Conservation (phyloP, 2,888 invertebrate genomes). For the Nomada lathburiana region DNA sequence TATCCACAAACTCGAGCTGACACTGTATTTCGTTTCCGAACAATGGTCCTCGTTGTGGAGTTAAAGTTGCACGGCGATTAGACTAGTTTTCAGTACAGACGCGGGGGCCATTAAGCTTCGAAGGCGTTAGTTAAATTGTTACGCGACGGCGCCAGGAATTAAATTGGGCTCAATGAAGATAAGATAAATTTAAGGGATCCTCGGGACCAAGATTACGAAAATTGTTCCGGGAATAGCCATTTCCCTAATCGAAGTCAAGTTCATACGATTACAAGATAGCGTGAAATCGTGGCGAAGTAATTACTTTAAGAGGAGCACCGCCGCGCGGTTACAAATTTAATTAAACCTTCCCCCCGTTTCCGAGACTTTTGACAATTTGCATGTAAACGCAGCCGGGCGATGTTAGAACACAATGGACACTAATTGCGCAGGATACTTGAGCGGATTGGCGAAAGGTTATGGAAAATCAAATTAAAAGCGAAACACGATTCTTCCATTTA, state of each 20-base stretch:
- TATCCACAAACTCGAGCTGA: too few species aligned
- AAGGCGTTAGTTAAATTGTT: neutral
- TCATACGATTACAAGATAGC: slow-evolving; percentile 20
- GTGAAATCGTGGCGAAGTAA: neutral
- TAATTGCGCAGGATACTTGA: too few species aligned
- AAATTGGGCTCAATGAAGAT: slow-evolving; percentile 35
- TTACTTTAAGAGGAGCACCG: neutral
- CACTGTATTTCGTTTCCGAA: neutral
- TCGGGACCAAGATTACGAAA: slow-evolving; percentile 26
- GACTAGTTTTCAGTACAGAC: neutral
- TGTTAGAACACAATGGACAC: neutral
- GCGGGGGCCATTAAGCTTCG: slow-evolving; percentile 10
- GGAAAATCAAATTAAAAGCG: neutral
- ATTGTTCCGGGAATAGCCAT: slow-evolving; percentile 23
- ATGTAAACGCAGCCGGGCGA: too few species aligned
- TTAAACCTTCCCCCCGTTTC: neutral
- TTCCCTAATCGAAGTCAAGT: slow-evolving; percentile 37
- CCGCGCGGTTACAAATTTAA: neutral
- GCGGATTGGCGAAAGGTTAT: neutral
- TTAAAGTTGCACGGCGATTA: neutral
- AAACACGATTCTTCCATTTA: neutral
- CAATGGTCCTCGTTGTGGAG: neutral
- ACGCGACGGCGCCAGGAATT: slow-evolving; percentile 21
- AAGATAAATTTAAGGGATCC: slow-evolving; percentile 38
- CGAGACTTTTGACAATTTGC: neutral